A percentile compares a stretch with the other conserved stretches of the same genome.
Conservation (phyloP, 2,113 vertebrate species). For the Anarhynchus alexandrinus region DNA sequence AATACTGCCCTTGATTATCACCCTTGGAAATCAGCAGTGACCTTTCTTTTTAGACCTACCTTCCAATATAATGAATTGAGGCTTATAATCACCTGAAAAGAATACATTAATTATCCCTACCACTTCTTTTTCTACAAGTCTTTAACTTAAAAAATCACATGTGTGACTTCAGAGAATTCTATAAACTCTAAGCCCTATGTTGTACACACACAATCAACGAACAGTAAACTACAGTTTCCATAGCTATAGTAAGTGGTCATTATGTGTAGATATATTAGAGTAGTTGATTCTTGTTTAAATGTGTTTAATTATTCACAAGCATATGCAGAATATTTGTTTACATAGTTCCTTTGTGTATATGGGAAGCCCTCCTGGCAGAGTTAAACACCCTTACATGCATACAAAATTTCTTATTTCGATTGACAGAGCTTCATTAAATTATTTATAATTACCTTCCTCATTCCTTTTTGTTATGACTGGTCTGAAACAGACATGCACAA, state of each 20-base stretch:
- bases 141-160: background rate
- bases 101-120: background rate
- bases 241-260: background rate
- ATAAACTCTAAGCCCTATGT: background rate
- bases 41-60: background rate
- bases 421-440: constrained; percentile 57
- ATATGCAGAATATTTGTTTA: constrained; percentile 66
- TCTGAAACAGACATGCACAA: constrained; percentile 11
- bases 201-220: background rate
- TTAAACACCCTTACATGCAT: constrained; percentile 31
- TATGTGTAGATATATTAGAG: background rate
- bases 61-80: background rate
- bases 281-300: constrained; percentile 26
- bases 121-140: background rate
- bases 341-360: constrained; percentile 12
- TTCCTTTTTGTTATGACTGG: constrained; percentile 42
- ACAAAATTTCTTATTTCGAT: constrained; percentile 46
- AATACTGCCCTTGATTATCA: background rate
- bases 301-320: constrained; percentile 60
- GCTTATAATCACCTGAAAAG: background rate
- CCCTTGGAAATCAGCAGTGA: background rate
- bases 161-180: background rate
- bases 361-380: constrained; percentile 44
- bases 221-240: background rate
- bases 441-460: constrained; percentile 59